Conservation (phyloP, 1,140 invertebrate genomes). For the Neodiprion pinetum region DNA sequence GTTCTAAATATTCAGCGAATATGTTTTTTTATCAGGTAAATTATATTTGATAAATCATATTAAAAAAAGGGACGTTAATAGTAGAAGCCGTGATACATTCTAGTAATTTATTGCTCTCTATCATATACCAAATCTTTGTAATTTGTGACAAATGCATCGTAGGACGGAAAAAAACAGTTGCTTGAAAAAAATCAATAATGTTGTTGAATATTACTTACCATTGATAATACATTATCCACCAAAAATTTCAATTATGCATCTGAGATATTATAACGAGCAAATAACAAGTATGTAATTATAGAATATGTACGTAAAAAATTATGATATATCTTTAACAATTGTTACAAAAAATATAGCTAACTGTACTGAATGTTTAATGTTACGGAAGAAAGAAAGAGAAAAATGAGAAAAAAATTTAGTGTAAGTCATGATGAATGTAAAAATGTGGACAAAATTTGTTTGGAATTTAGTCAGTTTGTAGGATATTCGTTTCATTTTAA, state of each 20-base stretch:
- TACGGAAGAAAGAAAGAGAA: background rate
- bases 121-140: background rate
- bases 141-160: background rate
- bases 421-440: background rate
- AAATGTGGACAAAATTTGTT: background rate
- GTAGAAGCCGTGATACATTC: background rate
- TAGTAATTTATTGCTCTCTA: background rate
- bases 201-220: background rate
- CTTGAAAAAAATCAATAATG: background rate
- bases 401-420: background rate
- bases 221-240: background rate
- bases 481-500: background rate
- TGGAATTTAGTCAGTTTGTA: background rate
- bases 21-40: background rate
- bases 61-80: background rate
- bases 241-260: background rate
- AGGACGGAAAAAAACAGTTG: background rate
- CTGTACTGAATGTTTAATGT: constrained; percentile 6
- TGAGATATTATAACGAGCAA: background rate
- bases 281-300: background rate
- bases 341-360: background rate
- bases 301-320: background rate
- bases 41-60: no score
- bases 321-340: background rate
- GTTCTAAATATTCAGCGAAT: background rate